Evolutionary conservation across 2,797 vertebrate species (phyloP).

Genomic region (Lepilemur ruficaudatus): DNA sequence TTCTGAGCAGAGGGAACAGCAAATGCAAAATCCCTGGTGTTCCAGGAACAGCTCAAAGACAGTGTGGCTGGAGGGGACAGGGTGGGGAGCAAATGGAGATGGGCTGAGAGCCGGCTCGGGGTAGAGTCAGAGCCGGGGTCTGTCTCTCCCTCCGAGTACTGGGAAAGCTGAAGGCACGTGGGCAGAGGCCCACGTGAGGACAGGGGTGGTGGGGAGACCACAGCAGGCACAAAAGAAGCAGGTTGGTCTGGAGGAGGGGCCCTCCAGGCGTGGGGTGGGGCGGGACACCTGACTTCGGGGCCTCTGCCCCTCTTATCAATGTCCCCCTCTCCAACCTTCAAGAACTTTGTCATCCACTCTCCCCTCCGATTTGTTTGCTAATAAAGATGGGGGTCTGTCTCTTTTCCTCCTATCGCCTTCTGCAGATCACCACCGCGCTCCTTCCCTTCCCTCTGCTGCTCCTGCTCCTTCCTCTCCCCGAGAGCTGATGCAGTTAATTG

Average conservation of each 20-base stretch:
- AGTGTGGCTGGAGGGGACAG: not conserved
- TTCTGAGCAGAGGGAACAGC: not conserved
- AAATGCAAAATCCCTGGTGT: not conserved
- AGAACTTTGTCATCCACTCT: constrained; percentile 45
- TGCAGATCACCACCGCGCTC: not conserved
- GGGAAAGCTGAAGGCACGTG: not conserved
- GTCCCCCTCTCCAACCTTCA: not conserved
- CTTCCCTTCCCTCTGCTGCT: constrained; percentile 38
- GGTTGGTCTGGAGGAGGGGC: not conserved
- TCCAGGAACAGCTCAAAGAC: not conserved
- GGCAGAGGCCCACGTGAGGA: not conserved
- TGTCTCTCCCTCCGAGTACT: not conserved
- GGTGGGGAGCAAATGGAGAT: too few relatives aligned
- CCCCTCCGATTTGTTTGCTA: constrained; percentile 66
- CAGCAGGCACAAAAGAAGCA: accelerated
- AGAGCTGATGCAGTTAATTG: constrained; percentile 89
- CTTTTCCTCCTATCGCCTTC: not conserved
- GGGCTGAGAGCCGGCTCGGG: not conserved
- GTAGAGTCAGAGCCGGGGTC: not conserved
- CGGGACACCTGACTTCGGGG: not conserved
- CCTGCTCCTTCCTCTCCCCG: constrained; percentile 60
- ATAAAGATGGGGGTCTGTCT: constrained; percentile 59
- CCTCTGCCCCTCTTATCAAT: not conserved
- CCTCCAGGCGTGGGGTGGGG: not conserved
- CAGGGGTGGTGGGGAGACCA: not conserved